phyloP scores from a whole-genome alignment of 2,888 invertebrate genomes.

The Resseliella maxima region DNA sequence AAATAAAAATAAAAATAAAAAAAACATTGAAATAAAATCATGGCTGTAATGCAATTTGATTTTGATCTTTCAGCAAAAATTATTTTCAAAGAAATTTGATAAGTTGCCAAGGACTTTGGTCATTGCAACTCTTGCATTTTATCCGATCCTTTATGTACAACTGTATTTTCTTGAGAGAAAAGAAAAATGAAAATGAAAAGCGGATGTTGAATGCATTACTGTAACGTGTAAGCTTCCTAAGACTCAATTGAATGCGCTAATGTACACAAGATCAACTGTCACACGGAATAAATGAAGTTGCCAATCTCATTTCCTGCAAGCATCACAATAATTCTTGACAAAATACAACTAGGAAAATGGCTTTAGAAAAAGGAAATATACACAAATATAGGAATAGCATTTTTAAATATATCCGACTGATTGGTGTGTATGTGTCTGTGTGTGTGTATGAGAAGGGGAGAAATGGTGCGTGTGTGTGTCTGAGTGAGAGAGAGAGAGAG shows the following conservation, averaged over 20 bases:
- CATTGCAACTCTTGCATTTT: not conserved
- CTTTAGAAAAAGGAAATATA: not conserved
- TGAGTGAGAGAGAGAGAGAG: no score
- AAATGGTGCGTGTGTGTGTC: no score
- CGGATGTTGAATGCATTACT: not conserved
- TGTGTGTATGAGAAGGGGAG: no score
- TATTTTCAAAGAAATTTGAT: not conserved
- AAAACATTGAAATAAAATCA: not conserved
- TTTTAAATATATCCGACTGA: not conserved
- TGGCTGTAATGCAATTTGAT: not conserved
- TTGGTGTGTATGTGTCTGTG: no score
- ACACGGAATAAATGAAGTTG: constrained; percentile 3
- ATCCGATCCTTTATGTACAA: no score
- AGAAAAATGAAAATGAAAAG: not conserved
- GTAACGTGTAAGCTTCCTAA: not conserved
- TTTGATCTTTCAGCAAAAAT: not conserved
- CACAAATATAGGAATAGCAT: not conserved
- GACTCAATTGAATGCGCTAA: not conserved
- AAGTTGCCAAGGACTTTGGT: not conserved
- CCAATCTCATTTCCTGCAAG: not conserved
- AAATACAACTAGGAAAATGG: not conserved
- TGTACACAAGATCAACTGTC: constrained; percentile 33
- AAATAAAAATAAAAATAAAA: not conserved
- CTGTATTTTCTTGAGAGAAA: no score
- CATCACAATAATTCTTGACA: not conserved